Base-by-base conservation (phyloP, 2,797 vertebrate genomes). In the Thripadectes ignobilis region DNA sequence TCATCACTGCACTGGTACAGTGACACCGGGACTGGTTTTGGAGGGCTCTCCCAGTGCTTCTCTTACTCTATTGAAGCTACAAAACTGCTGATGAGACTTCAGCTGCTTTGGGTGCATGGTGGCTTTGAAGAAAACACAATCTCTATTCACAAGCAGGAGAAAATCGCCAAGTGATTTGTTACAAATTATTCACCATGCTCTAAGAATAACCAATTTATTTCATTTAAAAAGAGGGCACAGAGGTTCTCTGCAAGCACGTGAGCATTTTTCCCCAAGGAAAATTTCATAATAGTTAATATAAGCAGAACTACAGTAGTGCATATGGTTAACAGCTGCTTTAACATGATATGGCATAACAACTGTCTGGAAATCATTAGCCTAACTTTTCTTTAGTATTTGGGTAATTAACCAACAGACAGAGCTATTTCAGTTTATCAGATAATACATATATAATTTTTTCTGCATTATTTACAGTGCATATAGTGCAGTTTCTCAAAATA, bases 251-350 rank as follows among this genome's bases (percentile, higher is more conserved):
- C 41, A 71, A 96, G 88, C 94, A 94, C 14, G 2, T 84, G 92
- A 95, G 49, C 67, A 2, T 52, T 95, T 88, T 76, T 88, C 85
- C 94, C 93, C 63, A 94, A 96, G 83, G 94, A 95, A 91, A 93
- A 93, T 93, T 93, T 97, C 94, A 90, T 95, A 93, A 92, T 91
- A 65, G 85, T 89, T 96, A 79, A 92, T 96, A 89, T 91, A 94
- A 93, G 88, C 68, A 92, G 92, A 90, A 71, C 89, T 96, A 95
- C 95, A 97, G 95, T 96, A 97, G 94, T 95, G 92, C 96, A 95
- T 96, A 95, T 97, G 96, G 96, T 80, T 95, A 96, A 83, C 96
- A 97, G 96, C 96, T 97, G 96, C 95, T 95, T 95, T 92, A 95
- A 93, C 88, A 94, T 96, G 94, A 94, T 94, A 97, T 55, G 80